Conservation (phyloP, 2,797 vertebrate genomes). For the Macroramphosus scolopax region DNA sequence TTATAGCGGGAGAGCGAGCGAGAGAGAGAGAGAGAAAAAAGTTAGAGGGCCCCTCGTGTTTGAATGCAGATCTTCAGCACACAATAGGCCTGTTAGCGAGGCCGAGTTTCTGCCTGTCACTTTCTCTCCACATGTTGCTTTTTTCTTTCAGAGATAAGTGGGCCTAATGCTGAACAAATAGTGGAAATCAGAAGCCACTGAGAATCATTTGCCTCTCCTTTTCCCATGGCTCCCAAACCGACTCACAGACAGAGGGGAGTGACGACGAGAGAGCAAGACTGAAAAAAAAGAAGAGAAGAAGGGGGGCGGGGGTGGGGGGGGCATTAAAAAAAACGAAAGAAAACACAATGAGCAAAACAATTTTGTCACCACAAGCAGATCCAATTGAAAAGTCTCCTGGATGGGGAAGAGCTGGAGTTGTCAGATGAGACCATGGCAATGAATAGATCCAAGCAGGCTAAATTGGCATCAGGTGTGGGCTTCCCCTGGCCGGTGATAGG, state of each 20-base stretch:
- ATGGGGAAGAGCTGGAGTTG: conserved; percentile 87
- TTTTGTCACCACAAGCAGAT: conserved; percentile 97
- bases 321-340: conserved; percentile 28
- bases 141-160: conserved; percentile 99
- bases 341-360: conserved; percentile 86
- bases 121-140: conserved; percentile 98
- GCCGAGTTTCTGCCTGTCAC: conserved; percentile 95
- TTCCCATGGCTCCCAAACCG: conserved; percentile 99
- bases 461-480: conserved; percentile 98
- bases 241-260: conserved; percentile 76
- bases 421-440: conserved; percentile 87
- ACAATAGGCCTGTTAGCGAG: conserved; percentile 89
- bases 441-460: conserved; percentile 89
- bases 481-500: conserved; percentile 86
- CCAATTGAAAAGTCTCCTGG: conserved; percentile 93
- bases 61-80: conserved; percentile 92
- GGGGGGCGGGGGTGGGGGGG: neutral
- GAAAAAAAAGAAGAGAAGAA: conserved; percentile 9
- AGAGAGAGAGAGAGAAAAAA: conserved; percentile 33
- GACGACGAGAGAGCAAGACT: conserved; percentile 43
- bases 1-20: conserved; percentile 42
- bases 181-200: conserved; percentile 99
- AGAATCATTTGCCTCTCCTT: conserved; percentile 98
- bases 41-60: conserved; percentile 90
- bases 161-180: conserved; percentile 99